Evolutionary conservation across 2,888 invertebrate species (phyloP).

Genomic region (Augiades crinisus): DNA sequence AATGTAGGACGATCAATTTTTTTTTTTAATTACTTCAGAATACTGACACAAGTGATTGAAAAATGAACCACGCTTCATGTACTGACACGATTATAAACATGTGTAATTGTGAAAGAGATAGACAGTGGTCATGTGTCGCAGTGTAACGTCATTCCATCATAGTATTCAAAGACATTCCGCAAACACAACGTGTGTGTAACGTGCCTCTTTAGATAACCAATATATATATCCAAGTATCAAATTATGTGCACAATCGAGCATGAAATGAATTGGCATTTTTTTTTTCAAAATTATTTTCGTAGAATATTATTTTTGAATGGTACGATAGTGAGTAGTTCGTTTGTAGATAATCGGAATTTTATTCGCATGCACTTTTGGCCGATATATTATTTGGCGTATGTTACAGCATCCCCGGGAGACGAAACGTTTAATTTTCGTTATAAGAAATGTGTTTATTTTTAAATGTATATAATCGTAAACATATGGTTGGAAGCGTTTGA

Average conservation of each 20-base stretch:
- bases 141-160: too few relatives aligned
- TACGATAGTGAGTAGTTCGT: slow-evolving; percentile 15
- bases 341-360: slow-evolving; percentile 21
- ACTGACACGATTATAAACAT: too few relatives aligned
- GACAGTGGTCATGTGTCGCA: too few relatives aligned
- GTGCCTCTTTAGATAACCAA: too few relatives aligned
- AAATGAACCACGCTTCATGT: too few relatives aligned
- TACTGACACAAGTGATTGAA: too few relatives aligned
- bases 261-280: slow-evolving; percentile 33
- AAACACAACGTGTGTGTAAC: too few relatives aligned
- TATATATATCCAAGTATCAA: slow-evolving; percentile 4
- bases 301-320: neutral
- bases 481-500: neutral
- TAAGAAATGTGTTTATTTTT: neutral
- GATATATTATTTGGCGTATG: neutral
- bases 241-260: slow-evolving; percentile 20
- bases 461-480: neutral
- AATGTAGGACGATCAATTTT: too few relatives aligned
- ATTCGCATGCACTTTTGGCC: slow-evolving; percentile 26
- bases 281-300: slow-evolving; percentile 31
- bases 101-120: too few relatives aligned
- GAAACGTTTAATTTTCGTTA: neutral
- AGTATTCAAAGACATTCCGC: too few relatives aligned
- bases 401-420: neutral
- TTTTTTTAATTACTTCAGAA: too few relatives aligned